phyloP scores from a whole-genome alignment of 2,113 vertebrate genomes.

The Xyliphius kryptos region DNA sequence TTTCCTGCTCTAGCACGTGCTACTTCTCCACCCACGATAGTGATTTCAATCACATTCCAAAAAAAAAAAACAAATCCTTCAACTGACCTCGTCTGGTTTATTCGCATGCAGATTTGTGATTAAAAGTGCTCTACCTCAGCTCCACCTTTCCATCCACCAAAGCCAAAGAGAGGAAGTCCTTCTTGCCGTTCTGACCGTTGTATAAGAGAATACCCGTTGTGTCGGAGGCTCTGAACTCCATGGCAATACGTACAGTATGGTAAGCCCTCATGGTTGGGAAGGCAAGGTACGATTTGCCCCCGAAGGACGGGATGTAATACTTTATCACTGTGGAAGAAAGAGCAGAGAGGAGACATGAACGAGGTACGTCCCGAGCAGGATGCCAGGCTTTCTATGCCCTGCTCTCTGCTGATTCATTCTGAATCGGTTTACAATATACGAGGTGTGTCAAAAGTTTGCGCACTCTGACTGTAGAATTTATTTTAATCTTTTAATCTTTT shows the following conservation, averaged over 20 bases:
- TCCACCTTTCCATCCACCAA: conserved; percentile 78
- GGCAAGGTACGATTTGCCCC: conserved; percentile 87
- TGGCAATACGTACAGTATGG: conserved; percentile 85
- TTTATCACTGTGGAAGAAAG: conserved; percentile 56
- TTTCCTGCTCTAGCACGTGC: too few species aligned
- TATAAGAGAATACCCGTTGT: conserved; percentile 82
- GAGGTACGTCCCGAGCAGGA: conserved; percentile 1
- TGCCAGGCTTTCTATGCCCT: conserved; percentile 8
- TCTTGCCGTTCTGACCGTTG: conserved; percentile 83
- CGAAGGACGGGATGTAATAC: conserved; percentile 79
- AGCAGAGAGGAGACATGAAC: conserved; percentile 16
- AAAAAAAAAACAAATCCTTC: too few species aligned
- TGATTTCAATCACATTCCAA: too few species aligned
- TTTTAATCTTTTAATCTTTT: too few species aligned
- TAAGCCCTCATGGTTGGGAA: conserved; percentile 86
- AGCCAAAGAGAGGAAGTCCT: conserved; percentile 87
- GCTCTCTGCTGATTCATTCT: conserved; percentile 21
- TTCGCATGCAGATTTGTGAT: too few species aligned
- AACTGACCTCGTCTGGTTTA: too few species aligned
- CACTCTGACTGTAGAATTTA: too few species aligned
- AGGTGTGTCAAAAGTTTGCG: too few species aligned
- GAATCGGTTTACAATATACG: too few species aligned
- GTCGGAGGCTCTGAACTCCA: conserved; percentile 84
- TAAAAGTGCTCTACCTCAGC: conserved; percentile 75
- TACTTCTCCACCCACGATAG: too few species aligned